Conservation (phyloP, 1,140 invertebrate genomes). For the Caenorhabditis tropicalis region DNA sequence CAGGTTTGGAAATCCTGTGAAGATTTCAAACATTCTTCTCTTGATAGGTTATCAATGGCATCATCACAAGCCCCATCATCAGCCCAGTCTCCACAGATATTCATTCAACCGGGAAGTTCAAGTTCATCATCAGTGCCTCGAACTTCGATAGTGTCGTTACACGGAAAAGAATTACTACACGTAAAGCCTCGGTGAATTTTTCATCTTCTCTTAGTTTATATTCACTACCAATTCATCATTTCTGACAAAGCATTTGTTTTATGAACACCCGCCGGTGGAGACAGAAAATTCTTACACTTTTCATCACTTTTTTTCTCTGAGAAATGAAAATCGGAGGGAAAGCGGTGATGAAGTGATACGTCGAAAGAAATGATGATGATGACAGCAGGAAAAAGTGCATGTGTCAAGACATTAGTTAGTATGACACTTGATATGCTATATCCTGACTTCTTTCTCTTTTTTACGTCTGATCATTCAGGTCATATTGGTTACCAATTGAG, state of each 20-base stretch:
- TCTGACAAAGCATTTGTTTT: conserved; percentile 37
- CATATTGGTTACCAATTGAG: conserved; percentile 4
- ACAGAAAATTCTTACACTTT: conserved; percentile 10
- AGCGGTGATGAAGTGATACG: not conserved
- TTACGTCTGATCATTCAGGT: not conserved
- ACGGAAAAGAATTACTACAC: conserved; percentile 16
- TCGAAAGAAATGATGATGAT: not conserved
- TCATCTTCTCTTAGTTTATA: not conserved
- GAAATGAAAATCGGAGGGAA: conserved; percentile 3
- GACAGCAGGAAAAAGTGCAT: not conserved
- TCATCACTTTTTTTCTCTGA: conserved; percentile 22
- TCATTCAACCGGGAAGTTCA: conserved; percentile 17
- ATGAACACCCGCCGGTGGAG: conserved; percentile 22
- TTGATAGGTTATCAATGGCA: conserved; percentile 29
- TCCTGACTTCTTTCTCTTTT: not conserved
- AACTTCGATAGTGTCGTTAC: conserved; percentile 19
- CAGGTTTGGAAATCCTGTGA: not conserved
- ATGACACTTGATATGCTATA: not conserved
- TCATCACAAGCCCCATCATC: conserved; percentile 32
- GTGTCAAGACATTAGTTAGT: conserved; percentile 4
- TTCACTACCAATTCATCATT: not conserved
- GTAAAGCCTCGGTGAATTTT: conserved; percentile 26
- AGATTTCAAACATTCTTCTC: not conserved
- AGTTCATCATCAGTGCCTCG: conserved; percentile 9
- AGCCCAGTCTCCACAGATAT: conserved; percentile 24